These are phyloP conservation scores for Gnathonemus longibarbis DNA, from an alignment of 2,113 vertebrate genomes.

Conservation along the genomic window DNA sequence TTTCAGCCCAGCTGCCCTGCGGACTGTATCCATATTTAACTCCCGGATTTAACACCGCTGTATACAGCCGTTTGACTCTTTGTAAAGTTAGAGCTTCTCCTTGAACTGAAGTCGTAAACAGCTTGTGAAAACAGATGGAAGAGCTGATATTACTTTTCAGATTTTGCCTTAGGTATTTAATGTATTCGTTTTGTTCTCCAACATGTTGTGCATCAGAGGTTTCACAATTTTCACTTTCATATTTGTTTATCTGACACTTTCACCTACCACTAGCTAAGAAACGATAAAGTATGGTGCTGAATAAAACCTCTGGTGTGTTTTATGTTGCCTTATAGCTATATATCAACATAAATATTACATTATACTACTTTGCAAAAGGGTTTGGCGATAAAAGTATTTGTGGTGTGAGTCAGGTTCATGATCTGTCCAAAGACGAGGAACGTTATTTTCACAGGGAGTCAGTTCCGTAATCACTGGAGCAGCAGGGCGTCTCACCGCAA, in stretches of 20 bases:
- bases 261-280: neutral
- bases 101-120: conserved; percentile 11
- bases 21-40: neutral
- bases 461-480: neutral
- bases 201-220: conserved; percentile 31
- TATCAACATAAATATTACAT: neutral
- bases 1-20: neutral
- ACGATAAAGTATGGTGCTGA: neutral
- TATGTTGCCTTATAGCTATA: neutral
- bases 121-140: conserved; percentile 19
- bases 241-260: neutral
- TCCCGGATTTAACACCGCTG: neutral
- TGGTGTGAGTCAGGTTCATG: neutral
- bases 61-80: conserved; percentile 4
- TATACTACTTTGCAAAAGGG: neutral
- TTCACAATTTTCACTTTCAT: conserved; percentile 19
- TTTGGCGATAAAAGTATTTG: neutral
- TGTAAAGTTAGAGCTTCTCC: conserved; percentile 8
- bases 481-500: neutral
- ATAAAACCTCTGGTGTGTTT: neutral
- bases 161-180: conserved; percentile 18
- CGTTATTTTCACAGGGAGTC: neutral
- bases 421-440: neutral
- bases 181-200: conserved; percentile 16
- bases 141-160: conserved; percentile 11